Base-by-base conservation (phyloP, 2,797 vertebrate species). In the Phrynocephalus guinanensis region DNA sequence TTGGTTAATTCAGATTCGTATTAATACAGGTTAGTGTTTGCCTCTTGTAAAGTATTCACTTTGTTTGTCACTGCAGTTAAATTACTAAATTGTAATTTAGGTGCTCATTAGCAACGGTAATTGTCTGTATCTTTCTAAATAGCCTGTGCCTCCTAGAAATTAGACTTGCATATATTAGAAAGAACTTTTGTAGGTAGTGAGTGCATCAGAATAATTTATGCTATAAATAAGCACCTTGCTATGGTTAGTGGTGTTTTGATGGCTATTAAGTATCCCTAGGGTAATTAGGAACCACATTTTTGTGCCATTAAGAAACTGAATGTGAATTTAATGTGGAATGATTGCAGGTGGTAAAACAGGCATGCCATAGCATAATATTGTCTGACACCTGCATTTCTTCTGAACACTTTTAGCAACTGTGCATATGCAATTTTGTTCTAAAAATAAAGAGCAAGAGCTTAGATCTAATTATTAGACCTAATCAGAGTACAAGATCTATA, bases 101-200 rank as follows among this genome's bases (percentile, higher is more conserved):
- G 91, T 95, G 91, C 86, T 96, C 82, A 92, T 90, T 90, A 93
- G 66, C 85, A 67, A 95, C 80, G 94, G 60, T 89, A 95, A 94
- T 95, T 95, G 92, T 93, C 88, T 92, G n/a, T 93, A 88, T 84
- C 86, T 94, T 94, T 76, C 89, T 90, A 95, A 95, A 95, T 52
- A 92, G 63, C 26, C 76, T 90, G 85, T 90, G 88, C 92, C 90
- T 92, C 90, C 85, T 89, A 50, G 75, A 94, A 95, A 93, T 93
- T 86, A 90, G 92, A 91, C 38, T 16, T 66, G 6, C 63, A 92
- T 90, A 91, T 86, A 86, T 90, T 83, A 82, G 90, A 92, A 91
- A 79, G 56, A 83, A 33, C 13, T 76, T 92, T 90, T 91, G 50
- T 71, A 93, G 2, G 1, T 83, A 87, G 30, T 80, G 79, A 93